phyloP scores from a whole-genome alignment of 2,113 vertebrate genomes.

The mouse (Mus musculus) region GRCm39 chr10:16608001-16608500 shows the following conservation, averaged over 20 bases:
- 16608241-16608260: not conserved
- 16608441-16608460: slow-evolving; percentile 44
- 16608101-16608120: not conserved
- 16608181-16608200: not conserved
- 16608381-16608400: not conserved
- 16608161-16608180: not conserved
- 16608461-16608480: slow-evolving; percentile 33
- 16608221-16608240: not conserved
- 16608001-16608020: not conserved
- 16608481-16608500: not conserved
- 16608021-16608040: not conserved
- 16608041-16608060: not conserved
- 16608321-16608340: slow-evolving; percentile 14
- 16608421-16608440: not conserved
- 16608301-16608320: not conserved
- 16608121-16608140: not conserved
- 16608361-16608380: not conserved
- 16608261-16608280: not conserved
- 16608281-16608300: not conserved
- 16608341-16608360: slow-evolving; percentile 25
- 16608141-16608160: not conserved
- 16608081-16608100: not conserved
- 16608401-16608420: slow-evolving; percentile 37
- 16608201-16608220: not conserved
- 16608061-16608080: not conserved